These are phyloP conservation scores for Oryzias javanicus DNA, from an alignment of 2,113 vertebrate genomes.

Conservation along the genomic window DNA sequence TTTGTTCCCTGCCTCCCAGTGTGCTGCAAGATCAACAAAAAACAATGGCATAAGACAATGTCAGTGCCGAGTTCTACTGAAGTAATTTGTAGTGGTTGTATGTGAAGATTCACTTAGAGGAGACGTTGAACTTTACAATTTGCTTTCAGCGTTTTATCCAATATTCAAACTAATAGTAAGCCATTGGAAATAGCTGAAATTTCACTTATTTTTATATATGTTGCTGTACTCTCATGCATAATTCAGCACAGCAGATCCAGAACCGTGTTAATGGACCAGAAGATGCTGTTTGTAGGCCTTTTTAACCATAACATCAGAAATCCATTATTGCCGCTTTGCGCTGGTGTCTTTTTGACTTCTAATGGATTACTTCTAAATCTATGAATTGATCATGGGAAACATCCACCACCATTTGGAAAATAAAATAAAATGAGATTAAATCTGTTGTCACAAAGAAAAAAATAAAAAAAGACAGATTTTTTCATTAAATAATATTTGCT, in stretches of 20 bases:
- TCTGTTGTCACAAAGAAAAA: not conserved
- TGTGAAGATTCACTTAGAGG: too few species aligned
- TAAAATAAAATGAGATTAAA: too few species aligned
- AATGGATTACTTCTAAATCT: constrained; percentile 38
- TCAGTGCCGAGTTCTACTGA: too few species aligned
- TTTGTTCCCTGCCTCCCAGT: not conserved
- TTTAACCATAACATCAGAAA: constrained; percentile 62
- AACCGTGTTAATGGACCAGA: constrained; percentile 40
- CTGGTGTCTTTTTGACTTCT: constrained; percentile 20
- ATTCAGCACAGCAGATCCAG: not conserved
- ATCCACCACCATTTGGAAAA: not conserved
- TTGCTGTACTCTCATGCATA: too few species aligned
- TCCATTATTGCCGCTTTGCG: constrained; percentile 54
- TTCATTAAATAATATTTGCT: too few species aligned
- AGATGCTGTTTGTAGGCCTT: constrained; percentile 51
- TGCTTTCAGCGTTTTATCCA: too few species aligned
- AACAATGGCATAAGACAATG: not conserved
- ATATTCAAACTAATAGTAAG: too few species aligned
- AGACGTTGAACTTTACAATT: too few species aligned
- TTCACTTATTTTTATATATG: too few species aligned
- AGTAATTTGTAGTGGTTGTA: too few species aligned
- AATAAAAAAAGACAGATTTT: not conserved
- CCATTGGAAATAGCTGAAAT: too few species aligned
- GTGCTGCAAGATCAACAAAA: not conserved
- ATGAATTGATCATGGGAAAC: constrained; percentile 4